These are phyloP conservation scores for Lasioglossum morio DNA, from an alignment of 2,888 invertebrate genomes.

Conservation along the genomic window DNA sequence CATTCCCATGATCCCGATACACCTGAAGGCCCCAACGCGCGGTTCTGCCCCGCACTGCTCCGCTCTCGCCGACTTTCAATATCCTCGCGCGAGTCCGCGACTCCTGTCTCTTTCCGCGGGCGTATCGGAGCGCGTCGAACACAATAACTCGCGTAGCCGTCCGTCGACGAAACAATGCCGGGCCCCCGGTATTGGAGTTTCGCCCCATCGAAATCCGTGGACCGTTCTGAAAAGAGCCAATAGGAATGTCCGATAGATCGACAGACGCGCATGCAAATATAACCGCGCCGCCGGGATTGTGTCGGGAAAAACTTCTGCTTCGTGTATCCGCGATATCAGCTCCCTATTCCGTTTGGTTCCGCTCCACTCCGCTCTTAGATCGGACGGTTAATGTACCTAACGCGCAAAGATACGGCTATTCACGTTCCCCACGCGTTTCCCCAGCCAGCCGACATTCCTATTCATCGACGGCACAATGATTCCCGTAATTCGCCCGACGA, in stretches of 20 bases:
- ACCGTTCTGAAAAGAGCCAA: constrained; percentile 8
- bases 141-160: constrained; percentile 26
- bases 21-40: constrained; percentile 3
- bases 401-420: neutral
- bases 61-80: constrained; percentile 38
- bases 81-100: constrained; percentile 31
- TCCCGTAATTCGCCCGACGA: constrained; percentile 22
- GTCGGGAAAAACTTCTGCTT: neutral
- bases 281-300: neutral
- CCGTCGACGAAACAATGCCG: constrained; percentile 8
- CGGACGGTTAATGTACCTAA: neutral
- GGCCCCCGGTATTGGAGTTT: neutral
- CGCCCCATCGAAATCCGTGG: constrained; percentile 11
- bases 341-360: neutral
- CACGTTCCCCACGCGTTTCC: neutral
- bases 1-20: constrained; percentile 31
- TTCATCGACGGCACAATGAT: constrained; percentile 19
- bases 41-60: neutral
- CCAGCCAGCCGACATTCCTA: neutral
- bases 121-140: neutral
- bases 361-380: neutral
- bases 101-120: constrained; percentile 9
- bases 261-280: constrained; percentile 11
- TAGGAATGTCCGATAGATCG: neutral
- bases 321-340: neutral